These are phyloP conservation scores for Coracias cyanogaster DNA, from an alignment of 2,797 vertebrate genomes.

Conservation along the genomic window DNA sequence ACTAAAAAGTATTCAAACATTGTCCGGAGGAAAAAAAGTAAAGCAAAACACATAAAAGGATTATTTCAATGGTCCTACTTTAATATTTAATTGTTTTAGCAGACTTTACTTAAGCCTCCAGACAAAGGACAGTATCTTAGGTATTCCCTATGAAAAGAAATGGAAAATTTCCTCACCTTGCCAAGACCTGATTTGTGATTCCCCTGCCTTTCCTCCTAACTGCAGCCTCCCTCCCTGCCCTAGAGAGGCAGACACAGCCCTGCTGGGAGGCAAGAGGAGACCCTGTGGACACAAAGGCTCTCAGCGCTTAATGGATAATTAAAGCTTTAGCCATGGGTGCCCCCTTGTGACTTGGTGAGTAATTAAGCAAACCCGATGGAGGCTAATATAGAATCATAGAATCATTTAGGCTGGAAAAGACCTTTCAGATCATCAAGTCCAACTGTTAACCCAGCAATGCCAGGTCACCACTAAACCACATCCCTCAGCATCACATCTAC, in stretches of 20 bases:
- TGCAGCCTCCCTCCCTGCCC: neutral
- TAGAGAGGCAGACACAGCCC: neutral
- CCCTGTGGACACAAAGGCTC: neutral
- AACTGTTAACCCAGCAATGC: neutral
- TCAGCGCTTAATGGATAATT: neutral
- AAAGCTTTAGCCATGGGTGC: conserved; percentile 60
- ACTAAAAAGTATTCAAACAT: neutral
- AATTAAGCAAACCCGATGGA: neutral
- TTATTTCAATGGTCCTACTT: neutral
- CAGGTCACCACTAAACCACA: neutral
- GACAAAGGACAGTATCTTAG: neutral
- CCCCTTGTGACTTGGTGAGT: conserved; percentile 44
- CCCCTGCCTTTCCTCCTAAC: neutral
- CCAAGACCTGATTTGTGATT: neutral
- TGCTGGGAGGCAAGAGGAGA: neutral
- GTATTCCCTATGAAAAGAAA: neutral
- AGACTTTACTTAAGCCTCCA: neutral
- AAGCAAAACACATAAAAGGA: neutral
- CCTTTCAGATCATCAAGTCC: neutral
- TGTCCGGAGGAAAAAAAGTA: neutral
- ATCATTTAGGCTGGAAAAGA: neutral
- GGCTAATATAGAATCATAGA: neutral
- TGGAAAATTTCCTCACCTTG: neutral
- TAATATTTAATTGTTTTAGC: neutral
- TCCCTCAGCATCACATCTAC: neutral